Conservation (phyloP, 2,888 invertebrate species). For the Ceraclea dissimilis region DNA sequence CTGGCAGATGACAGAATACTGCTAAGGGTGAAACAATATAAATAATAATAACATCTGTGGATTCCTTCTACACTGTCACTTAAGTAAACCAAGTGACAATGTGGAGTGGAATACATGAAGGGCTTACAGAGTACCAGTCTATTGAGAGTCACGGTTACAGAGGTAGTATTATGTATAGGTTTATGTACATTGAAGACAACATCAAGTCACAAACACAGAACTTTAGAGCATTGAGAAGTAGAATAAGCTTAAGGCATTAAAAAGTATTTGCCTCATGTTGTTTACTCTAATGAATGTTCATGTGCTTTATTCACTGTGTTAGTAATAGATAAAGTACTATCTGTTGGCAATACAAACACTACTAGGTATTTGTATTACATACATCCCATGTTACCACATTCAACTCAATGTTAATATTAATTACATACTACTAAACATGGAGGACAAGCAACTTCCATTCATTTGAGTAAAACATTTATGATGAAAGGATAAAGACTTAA, state of each 20-base stretch:
- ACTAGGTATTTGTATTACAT: too few species aligned
- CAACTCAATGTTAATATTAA: too few species aligned
- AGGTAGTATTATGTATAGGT: constrained; percentile 9
- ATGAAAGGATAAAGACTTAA: not conserved
- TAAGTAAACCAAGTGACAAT: not conserved
- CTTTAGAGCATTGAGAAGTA: constrained; percentile 17
- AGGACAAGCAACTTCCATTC: not conserved
- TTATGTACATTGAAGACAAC: constrained; percentile 15
- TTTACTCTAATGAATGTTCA: constrained; percentile 18
- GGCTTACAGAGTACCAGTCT: too few species aligned
- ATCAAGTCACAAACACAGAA: constrained; percentile 18
- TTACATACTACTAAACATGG: too few species aligned
- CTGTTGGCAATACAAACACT: too few species aligned
- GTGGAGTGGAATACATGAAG: too few species aligned
- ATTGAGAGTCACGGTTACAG: constrained; percentile 11
- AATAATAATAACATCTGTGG: not conserved
- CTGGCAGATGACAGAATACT: not conserved
- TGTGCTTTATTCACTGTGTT: not conserved
- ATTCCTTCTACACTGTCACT: not conserved
- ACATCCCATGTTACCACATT: too few species aligned
- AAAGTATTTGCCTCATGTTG: not conserved
- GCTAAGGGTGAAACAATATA: not conserved
- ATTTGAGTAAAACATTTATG: not conserved
- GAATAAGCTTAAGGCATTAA: constrained; percentile 19
- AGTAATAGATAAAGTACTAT: not conserved